A percentile compares a stretch with the other conserved stretches of the same genome.
phyloP scores from a whole-genome alignment of 2,797 vertebrate genomes.

The Acanthiza pusilla region DNA sequence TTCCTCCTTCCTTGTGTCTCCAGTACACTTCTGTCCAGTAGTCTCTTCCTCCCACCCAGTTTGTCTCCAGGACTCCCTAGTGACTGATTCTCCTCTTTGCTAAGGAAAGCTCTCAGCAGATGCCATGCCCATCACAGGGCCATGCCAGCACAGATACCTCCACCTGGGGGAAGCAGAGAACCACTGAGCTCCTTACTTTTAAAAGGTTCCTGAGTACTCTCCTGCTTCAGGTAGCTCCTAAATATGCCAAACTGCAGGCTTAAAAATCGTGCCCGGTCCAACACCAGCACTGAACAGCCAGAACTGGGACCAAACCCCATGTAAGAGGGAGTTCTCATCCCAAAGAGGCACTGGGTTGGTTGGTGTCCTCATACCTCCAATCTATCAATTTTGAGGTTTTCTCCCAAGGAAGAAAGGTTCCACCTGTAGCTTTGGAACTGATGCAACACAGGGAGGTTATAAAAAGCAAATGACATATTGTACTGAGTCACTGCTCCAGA shows the following conservation, averaged over 20 bases:
- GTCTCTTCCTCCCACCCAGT: neutral
- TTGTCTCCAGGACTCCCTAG: neutral
- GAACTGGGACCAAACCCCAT: neutral
- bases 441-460: neutral
- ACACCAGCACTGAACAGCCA: neutral
- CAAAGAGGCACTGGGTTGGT: neutral
- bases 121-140: neutral
- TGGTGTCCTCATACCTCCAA: neutral
- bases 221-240: neutral
- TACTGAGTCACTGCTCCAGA: neutral
- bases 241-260: neutral
- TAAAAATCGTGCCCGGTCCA: neutral
- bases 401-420: neutral
- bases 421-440: neutral
- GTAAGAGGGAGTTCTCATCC: neutral
- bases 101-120: neutral
- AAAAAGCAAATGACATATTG: neutral
- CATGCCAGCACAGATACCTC: neutral
- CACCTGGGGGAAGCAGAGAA: slow-evolving; percentile 50
- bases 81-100: neutral
- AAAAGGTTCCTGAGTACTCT: neutral
- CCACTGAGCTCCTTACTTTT: neutral
- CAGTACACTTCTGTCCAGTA: neutral
- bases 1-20: neutral
- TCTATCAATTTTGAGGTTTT: neutral